Base-by-base conservation (phyloP, 2,888 invertebrate genomes). In the Aelia acuminata region DNA sequence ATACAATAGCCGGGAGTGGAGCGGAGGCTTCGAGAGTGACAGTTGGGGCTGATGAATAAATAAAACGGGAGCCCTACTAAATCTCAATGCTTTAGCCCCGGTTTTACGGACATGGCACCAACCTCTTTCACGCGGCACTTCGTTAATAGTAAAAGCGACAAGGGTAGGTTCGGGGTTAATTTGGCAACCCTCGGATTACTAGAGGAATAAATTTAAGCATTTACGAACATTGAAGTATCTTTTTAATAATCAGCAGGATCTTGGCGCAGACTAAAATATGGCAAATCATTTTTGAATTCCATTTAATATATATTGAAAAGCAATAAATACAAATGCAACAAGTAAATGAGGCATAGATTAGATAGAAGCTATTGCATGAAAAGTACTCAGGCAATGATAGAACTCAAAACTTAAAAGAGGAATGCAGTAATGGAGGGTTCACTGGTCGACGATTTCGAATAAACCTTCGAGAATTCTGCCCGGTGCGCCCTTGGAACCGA, bases 31-130 rank as follows among this genome's bases (percentile, higher is more conserved):
- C 26, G n/a, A 26, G 3, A 47, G 31, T 48, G 84, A 50, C 31
- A 50, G 84, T 49, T 31, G 35, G 48, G 84, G 35, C 84, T 43
- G 49, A 35, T 84, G 84, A 84, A 84, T 84, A 84, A 84, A 84
- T 84, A 50, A 84, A 47, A 48, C 31, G 48, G 35, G 49, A 84
- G 50, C 50, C 84, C 47, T 49, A 84, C 49, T 84, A 84, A 84
- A 84, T 84, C 84, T 84, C 35, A 84, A 84, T 84, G 84, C 49
- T 84, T 84, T 84, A 84, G 49, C 84, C 47, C 8, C 49, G 49
- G 35, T 84, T 84, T 84, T 84, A 84, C 49, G 63, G 63, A 70
- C 63, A 70, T 35, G 1, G 63, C 35, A n/a, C 63, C 35, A 18
- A 31, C 35, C 63, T 70, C 63, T 70, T 70, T 70, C 63, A 35